Percentiles rank a stretch among this genome's conserved stretches.
These are phyloP conservation scores for Drosophila bifasciata DNA, from an alignment of 1,140 invertebrate genomes.

Conservation along the genomic window DNA sequence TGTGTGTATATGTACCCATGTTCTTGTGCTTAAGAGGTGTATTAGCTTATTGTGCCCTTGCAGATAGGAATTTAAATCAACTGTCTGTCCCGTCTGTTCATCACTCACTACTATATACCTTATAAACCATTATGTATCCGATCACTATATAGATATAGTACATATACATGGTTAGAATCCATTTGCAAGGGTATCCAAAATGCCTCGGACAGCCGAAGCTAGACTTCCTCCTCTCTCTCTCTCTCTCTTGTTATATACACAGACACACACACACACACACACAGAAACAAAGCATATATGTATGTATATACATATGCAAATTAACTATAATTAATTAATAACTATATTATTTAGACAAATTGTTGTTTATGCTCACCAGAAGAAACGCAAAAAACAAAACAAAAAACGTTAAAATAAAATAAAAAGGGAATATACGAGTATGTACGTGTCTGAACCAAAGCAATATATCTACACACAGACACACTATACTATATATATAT, in stretches of 20 bases:
- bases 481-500: neutral
- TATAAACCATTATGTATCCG: neutral
- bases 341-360: conserved; percentile 57
- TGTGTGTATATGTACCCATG: too few species aligned
- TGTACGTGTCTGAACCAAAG: conserved; percentile 12
- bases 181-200: too few species aligned
- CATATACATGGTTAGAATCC: too few species aligned
- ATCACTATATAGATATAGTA: too few species aligned
- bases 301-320: neutral
- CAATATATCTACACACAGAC: conserved; percentile 22
- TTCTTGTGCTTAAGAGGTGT: too few species aligned
- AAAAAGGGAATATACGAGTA: neutral
- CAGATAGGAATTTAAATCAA: conserved; percentile 4
- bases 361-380: conserved; percentile 66
- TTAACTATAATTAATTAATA: conserved; percentile 21
- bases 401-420: conserved; percentile 14
- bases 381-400: conserved; percentile 19
- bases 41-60: too few species aligned
- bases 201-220: too few species aligned
- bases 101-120: neutral
- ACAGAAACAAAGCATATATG: conserved; percentile 3
- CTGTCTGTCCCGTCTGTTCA: conserved; percentile 27
- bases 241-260: too few species aligned
- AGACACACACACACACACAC: neutral
- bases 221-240: too few species aligned